These are phyloP conservation scores for Ligdia adustata DNA, from an alignment of 2,888 invertebrate genomes.

Conservation along the genomic window DNA sequence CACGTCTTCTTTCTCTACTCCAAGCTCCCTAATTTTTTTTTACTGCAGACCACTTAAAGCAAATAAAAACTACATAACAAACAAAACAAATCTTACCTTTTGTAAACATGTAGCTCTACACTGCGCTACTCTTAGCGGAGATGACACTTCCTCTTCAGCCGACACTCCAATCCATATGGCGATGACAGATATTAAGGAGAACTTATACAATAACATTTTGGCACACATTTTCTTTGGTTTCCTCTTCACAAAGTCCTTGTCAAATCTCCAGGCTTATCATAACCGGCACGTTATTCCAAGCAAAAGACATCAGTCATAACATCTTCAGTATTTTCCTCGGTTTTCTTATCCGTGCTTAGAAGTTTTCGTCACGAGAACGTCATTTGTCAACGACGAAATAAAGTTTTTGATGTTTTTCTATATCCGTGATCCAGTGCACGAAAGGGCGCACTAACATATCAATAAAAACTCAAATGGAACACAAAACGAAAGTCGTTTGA, in stretches of 20 bases:
- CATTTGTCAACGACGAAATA: conserved; percentile 42
- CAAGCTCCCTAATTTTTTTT: too few species aligned
- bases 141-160: conserved; percentile 87
- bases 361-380: conserved; percentile 59
- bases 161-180: conserved; percentile 78
- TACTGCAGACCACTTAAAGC: too few species aligned
- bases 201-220: conserved; percentile 83
- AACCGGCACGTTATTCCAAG: conserved; percentile 67
- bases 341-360: conserved; percentile 46
- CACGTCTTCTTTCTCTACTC: too few species aligned
- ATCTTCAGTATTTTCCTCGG: conserved; percentile 47
- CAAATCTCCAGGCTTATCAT: conserved; percentile 71
- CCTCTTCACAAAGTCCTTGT: conserved; percentile 48
- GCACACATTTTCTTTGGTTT: conserved; percentile 84
- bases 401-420: conserved; percentile 37
- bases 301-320: conserved; percentile 59
- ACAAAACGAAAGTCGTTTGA: conserved; percentile 54
- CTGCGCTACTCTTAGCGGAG: conserved; percentile 88
- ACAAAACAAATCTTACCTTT: conserved; percentile 80
- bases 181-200: conserved; percentile 71
- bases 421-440: conserved; percentile 43
- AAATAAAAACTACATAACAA: too few species aligned
- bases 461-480: conserved; percentile 53
- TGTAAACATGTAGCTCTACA: conserved; percentile 89
- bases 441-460: conserved; percentile 39